Percentiles rank a stretch among this genome's conserved stretches.
Conservation (phyloP, 2,797 vertebrate genomes). For the Orestias chungarensis region DNA sequence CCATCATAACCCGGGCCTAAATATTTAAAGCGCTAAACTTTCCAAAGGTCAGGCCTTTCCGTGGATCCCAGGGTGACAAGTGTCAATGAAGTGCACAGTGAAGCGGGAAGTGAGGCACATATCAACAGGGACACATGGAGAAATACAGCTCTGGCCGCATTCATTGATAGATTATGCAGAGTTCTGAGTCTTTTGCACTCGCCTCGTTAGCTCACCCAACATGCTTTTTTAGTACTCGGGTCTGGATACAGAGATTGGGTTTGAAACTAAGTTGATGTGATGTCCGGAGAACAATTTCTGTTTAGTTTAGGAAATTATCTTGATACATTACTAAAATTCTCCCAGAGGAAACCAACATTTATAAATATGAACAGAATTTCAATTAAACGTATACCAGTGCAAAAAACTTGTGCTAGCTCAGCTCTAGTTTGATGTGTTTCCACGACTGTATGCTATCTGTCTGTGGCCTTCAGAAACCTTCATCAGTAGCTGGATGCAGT, state of each 20-base stretch:
- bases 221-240: background rate
- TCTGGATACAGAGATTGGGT: background rate
- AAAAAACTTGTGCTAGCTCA: background rate
- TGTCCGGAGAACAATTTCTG: background rate
- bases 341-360: background rate
- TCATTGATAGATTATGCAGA: conserved; percentile 1
- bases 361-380: background rate
- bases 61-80: conserved; percentile 76
- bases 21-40: conserved; percentile 89
- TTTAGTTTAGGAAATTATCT: background rate
- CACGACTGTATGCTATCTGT: background rate
- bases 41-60: conserved; percentile 85
- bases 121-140: conserved; percentile 39
- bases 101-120: conserved; percentile 55
- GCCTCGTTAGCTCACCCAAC: background rate
- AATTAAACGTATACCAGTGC: background rate
- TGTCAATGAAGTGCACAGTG: conserved; percentile 70
- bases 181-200: background rate
- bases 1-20: conserved; percentile 86
- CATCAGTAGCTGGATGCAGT: no score
- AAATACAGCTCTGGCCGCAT: conserved; percentile 12
- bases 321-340: background rate
- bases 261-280: background rate
- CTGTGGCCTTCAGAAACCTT: background rate
- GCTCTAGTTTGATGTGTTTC: background rate